These are phyloP conservation scores for Cantharis rufa DNA, from an alignment of 2,888 invertebrate species.

Conservation along the genomic window DNA sequence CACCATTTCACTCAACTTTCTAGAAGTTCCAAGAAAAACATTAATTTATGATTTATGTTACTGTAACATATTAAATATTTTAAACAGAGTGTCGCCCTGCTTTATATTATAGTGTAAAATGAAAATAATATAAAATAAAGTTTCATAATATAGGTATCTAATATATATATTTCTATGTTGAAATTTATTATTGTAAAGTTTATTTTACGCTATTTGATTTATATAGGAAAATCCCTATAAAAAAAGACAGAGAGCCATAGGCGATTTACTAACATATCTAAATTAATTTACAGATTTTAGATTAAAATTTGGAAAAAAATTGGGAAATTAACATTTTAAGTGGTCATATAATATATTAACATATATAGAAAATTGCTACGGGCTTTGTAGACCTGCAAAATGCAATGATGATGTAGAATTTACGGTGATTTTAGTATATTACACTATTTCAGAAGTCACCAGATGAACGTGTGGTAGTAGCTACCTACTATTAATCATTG, in stretches of 20 bases:
- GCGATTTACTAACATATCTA: background rate
- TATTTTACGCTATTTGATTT: too few species aligned
- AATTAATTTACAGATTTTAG: background rate
- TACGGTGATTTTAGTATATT: background rate
- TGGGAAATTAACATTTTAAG: background rate
- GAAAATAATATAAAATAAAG: background rate
- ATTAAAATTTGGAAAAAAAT: background rate
- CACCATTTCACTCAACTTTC: background rate
- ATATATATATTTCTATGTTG: too few species aligned
- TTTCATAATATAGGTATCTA: background rate
- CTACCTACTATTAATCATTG: conserved; percentile 19
- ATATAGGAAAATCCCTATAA: background rate
- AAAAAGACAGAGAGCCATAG: background rate
- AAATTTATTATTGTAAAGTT: too few species aligned
- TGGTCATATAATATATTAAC: background rate
- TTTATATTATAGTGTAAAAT: background rate
- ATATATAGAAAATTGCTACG: too few species aligned
- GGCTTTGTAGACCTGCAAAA: background rate
- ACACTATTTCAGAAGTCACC: background rate
- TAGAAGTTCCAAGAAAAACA: background rate
- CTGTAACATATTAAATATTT: background rate
- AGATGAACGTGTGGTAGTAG: conserved; percentile 14
- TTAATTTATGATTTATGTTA: background rate
- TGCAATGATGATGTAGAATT: background rate
- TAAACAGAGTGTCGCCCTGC: background rate